A percentile compares a stretch with the other conserved stretches of the same genome.
phyloP scores from a whole-genome alignment of 2,888 invertebrate genomes.

The Hoplodrina blanda region DNA sequence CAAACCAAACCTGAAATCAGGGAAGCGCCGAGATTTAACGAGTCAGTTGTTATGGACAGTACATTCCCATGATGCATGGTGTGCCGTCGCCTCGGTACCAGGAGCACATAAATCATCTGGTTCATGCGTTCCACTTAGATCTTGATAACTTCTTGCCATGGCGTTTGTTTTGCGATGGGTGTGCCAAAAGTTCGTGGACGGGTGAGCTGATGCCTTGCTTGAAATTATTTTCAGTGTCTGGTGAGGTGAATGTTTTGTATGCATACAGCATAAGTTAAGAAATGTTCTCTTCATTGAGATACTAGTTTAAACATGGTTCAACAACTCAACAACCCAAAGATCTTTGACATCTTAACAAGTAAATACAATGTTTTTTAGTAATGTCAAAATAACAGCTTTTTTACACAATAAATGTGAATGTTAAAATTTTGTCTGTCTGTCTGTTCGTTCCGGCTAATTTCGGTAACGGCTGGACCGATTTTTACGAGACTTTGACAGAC shows the following conservation, averaged over 20 bases:
- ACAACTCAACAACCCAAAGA: background rate
- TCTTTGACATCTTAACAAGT: background rate
- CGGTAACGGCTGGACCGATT: too few relatives aligned
- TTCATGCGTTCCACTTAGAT: constrained; percentile 58
- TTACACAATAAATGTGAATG: too few relatives aligned
- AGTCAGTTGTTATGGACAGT: constrained; percentile 63
- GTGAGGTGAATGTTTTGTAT: background rate
- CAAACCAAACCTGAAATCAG: constrained; percentile 32
- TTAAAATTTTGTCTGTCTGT: too few relatives aligned
- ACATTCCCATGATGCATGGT: constrained; percentile 62
- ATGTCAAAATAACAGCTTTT: too few relatives aligned
- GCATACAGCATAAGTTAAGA: too few relatives aligned
- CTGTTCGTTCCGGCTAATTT: too few relatives aligned
- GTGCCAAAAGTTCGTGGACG: constrained; percentile 55
- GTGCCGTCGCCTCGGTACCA: constrained; percentile 39
- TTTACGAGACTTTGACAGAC: too few relatives aligned
- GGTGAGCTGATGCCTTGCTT: constrained; percentile 9
- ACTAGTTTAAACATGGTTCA: too few relatives aligned
- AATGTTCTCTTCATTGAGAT: too few relatives aligned
- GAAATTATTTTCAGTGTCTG: constrained; percentile 31
- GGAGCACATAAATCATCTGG: constrained; percentile 63
- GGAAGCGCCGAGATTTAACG: constrained; percentile 54
- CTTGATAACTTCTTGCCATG: constrained; percentile 61
- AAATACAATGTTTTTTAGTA: too few relatives aligned
- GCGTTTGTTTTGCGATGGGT: constrained; percentile 48